Percentiles rank a stretch among this genome's conserved stretches.
These are phyloP conservation scores for Dolomedes plantarius DNA, from an alignment of 2,888 invertebrate species.

Conservation along the genomic window DNA sequence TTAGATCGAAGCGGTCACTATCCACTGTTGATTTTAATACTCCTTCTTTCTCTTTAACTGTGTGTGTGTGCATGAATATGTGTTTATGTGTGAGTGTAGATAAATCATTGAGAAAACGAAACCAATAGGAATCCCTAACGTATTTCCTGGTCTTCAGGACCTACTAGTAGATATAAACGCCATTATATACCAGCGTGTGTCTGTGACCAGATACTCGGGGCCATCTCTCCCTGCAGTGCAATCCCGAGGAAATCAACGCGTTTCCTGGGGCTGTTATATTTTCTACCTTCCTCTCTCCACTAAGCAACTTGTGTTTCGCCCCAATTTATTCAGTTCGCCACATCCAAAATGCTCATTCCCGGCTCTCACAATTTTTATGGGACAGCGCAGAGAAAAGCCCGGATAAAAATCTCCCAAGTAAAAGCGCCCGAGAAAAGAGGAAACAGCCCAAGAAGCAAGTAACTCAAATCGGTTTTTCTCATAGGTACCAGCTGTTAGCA, in stretches of 20 bases:
- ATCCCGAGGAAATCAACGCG: background rate
- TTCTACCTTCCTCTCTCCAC: background rate
- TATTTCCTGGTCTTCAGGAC: no score
- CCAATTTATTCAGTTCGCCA: background rate
- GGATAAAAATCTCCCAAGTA: background rate
- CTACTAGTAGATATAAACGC: no score
- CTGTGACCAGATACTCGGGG: no score
- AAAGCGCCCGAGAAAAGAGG: background rate
- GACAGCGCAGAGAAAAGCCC: background rate
- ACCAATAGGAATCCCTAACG: no score
- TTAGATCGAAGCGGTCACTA: no score
- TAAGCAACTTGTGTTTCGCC: background rate
- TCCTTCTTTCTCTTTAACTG: no score
- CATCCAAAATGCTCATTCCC: background rate
- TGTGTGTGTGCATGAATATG: no score
- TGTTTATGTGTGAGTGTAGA: no score
- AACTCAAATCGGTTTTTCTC: background rate
- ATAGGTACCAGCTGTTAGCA: constrained; percentile 52
- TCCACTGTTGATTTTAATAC: no score
- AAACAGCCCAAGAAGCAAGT: background rate
- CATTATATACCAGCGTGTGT: no score
- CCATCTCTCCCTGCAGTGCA: no score
- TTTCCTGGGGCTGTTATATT: background rate
- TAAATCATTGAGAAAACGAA: no score
- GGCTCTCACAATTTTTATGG: background rate